A percentile compares a stretch with the other conserved stretches of the same genome.
Conservation (phyloP, 1,140 invertebrate species). For the Sitophilus oryzae region DNA sequence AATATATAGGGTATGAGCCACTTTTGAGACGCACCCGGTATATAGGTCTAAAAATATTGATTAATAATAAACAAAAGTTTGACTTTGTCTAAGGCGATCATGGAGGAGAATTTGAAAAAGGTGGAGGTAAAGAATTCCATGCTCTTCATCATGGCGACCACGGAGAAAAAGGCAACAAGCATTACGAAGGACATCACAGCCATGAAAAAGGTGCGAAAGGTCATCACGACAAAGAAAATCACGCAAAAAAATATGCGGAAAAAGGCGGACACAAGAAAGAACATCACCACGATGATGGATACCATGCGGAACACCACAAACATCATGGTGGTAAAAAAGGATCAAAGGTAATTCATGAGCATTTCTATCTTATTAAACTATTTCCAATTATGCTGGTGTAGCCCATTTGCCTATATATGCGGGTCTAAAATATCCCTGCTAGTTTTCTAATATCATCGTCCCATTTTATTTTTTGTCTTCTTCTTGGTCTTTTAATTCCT, state of each 20-base stretch:
- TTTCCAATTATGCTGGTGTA: too few species aligned
- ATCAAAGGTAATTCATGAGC: too few species aligned
- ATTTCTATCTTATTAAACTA: too few species aligned
- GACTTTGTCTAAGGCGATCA: neutral
- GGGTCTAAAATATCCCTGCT: too few species aligned
- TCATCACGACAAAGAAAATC: constrained; percentile 58
- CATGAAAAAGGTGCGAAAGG: constrained; percentile 60
- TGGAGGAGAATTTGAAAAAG: constrained; percentile 43
- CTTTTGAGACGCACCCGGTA: too few species aligned
- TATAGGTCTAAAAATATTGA: too few species aligned
- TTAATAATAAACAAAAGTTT: too few species aligned
- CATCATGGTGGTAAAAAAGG: constrained; percentile 58
- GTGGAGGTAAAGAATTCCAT: constrained; percentile 48
- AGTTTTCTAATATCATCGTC: too few species aligned
- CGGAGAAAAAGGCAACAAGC: constrained; percentile 52
- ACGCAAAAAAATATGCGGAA: constrained; percentile 56
- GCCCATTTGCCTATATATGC: too few species aligned
- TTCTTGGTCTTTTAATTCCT: too few species aligned
- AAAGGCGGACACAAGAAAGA: constrained; percentile 58
- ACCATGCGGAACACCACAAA: constrained; percentile 59
- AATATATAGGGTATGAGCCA: too few species aligned
- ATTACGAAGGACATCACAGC: constrained; percentile 53
- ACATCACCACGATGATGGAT: constrained; percentile 60
- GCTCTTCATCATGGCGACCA: constrained; percentile 51
- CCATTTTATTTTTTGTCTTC: too few species aligned